These are phyloP conservation scores for Drosophila atroscutellata DNA, from an alignment of 2,888 invertebrate genomes.

Conservation along the genomic window DNA sequence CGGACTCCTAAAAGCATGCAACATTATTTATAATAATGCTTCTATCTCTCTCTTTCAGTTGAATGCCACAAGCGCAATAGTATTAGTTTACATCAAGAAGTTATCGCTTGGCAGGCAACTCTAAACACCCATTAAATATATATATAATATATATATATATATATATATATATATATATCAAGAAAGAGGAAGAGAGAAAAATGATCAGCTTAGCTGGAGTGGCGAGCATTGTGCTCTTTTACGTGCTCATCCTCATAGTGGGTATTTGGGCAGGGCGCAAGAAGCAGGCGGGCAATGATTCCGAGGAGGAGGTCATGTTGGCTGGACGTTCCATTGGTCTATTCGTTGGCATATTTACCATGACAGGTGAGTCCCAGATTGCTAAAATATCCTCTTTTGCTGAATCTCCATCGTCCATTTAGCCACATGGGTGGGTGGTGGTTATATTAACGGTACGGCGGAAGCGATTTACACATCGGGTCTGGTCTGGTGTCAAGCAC, in stretches of 20 bases:
- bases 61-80: constrained; percentile 42
- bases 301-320: constrained; percentile 99
- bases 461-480: constrained; percentile 97
- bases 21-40: constrained; percentile 45
- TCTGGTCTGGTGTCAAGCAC: constrained; percentile 98
- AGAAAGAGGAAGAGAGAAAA: constrained; percentile 33
- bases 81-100: constrained; percentile 41
- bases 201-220: constrained; percentile 97
- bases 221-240: constrained; percentile 97
- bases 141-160: constrained; percentile 9
- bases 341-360: constrained; percentile 99
- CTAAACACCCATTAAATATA: constrained; percentile 3
- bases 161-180: constrained; percentile 4
- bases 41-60: background rate
- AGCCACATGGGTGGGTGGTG: constrained; percentile 99
- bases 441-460: constrained; percentile 99
- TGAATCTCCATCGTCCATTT: constrained; percentile 54
- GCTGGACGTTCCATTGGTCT: constrained; percentile 98
- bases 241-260: constrained; percentile 96
- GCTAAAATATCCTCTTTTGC: background rate
- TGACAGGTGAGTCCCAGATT: constrained; percentile 92
- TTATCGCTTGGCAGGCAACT: constrained; percentile 1
- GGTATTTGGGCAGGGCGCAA: constrained; percentile 99
- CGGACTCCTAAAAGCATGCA: constrained; percentile 17
- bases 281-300: constrained; percentile 94